These are phyloP conservation scores for Arrhopalites spinosus DNA, from an alignment of 2,888 invertebrate genomes.

Conservation along the genomic window DNA sequence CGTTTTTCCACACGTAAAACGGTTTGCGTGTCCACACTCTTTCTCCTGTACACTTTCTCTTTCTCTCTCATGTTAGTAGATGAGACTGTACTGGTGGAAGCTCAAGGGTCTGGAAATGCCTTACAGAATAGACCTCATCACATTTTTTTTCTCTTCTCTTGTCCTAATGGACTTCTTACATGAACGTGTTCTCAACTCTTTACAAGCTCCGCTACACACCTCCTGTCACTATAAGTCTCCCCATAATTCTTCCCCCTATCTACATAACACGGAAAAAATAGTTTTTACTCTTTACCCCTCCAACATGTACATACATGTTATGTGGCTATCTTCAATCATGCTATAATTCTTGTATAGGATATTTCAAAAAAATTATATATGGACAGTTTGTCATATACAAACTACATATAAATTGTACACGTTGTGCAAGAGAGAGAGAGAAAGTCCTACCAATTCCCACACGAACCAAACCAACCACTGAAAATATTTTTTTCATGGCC, in stretches of 20 bases:
- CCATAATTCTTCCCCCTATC: too few relatives aligned
- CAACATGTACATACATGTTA: too few relatives aligned
- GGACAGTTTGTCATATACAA: too few relatives aligned
- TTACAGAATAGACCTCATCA: slow-evolving; percentile 47
- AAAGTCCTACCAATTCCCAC: too few relatives aligned
- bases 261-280: background rate
- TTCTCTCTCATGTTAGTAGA: background rate
- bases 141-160: slow-evolving; percentile 26
- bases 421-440: too few relatives aligned
- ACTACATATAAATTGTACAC: too few relatives aligned
- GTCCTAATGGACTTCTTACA: slow-evolving; percentile 47
- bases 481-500: too few relatives aligned
- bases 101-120: slow-evolving; percentile 5
- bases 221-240: background rate
- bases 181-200: slow-evolving; percentile 31
- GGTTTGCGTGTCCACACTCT: slow-evolving; percentile 38
- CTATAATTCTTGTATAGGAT: too few relatives aligned
- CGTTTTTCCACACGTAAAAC: slow-evolving; percentile 39
- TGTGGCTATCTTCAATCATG: too few relatives aligned
- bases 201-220: slow-evolving; percentile 7
- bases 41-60: slow-evolving; percentile 1
- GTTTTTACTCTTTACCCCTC: background rate
- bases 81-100: background rate
- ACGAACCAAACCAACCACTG: too few relatives aligned
- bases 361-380: too few relatives aligned